phyloP scores from a whole-genome alignment of 1,140 invertebrate genomes.

The Sitobion miscanthi region DNA sequence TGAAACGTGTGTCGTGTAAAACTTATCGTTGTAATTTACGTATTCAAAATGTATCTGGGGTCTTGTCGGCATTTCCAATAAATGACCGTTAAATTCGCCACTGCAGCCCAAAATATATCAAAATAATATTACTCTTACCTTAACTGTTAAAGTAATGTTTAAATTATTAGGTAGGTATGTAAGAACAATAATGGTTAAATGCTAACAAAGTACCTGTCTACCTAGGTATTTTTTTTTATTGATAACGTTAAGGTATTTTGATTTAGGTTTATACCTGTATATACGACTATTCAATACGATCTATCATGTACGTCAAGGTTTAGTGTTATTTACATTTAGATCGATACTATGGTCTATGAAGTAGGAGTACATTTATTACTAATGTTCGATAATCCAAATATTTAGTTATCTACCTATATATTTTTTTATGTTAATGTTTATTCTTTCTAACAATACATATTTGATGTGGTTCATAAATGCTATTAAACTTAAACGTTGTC shows the following conservation, averaged over 20 bases:
- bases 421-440: not conserved
- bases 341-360: not conserved
- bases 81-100: not conserved
- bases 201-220: not conserved
- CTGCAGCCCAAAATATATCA: not conserved
- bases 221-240: not conserved
- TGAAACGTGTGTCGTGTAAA: no score
- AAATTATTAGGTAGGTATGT: not conserved
- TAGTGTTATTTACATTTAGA: not conserved
- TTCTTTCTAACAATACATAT: not conserved
- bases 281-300: not conserved
- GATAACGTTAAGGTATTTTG: not conserved
- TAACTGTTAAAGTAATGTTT: not conserved
- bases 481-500: not conserved
- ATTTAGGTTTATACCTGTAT: not conserved
- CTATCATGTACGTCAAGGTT: not conserved
- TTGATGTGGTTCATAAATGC: not conserved
- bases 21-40: no score
- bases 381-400: not conserved
- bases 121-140: not conserved
- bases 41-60: no score
- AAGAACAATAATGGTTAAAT: not conserved
- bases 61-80: not conserved
- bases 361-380: not conserved
- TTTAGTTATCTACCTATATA: not conserved